These are phyloP conservation scores for Kryptopterus vitreolus DNA, from an alignment of 2,797 vertebrate genomes.

Conservation along the genomic window DNA sequence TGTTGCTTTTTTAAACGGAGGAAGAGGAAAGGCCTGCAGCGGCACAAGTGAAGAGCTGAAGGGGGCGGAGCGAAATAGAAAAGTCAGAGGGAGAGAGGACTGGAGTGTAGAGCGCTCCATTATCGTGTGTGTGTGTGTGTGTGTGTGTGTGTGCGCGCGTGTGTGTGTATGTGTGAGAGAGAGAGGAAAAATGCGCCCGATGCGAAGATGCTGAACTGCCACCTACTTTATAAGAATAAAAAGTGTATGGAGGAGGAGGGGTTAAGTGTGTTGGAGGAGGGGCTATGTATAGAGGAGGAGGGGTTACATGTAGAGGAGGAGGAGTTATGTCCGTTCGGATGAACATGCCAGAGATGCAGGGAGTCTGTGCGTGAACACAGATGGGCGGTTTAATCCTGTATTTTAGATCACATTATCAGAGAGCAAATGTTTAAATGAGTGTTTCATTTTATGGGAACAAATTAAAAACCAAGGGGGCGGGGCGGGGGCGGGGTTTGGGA, in stretches of 20 bases:
- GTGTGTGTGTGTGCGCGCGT: neutral
- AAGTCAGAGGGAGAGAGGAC: slow-evolving; percentile 3
- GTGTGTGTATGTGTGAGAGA: neutral
- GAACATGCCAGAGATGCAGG: neutral
- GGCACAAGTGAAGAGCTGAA: slow-evolving; percentile 82
- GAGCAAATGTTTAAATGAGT: slow-evolving; percentile 13
- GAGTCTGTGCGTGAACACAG: slow-evolving; percentile 15
- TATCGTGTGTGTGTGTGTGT: neutral
- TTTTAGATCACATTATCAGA: slow-evolving; percentile 56
- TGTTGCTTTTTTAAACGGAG: slow-evolving; percentile 95
- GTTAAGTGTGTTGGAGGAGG: neutral
- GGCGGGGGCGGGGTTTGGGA: slow-evolving; percentile 29
- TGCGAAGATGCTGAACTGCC: slow-evolving; percentile 9
- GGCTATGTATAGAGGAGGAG: slow-evolving; percentile 16
- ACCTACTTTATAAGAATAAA: slow-evolving; percentile 40
- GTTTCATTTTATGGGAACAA: slow-evolving; percentile 54
- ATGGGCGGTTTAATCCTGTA: slow-evolving; percentile 51
- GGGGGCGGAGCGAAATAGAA: neutral
- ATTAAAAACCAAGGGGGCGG: slow-evolving; percentile 33
- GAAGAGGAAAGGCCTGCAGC: slow-evolving; percentile 93
- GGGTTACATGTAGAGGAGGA: neutral
- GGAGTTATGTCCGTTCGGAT: slow-evolving; percentile 42
- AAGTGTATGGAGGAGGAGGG: neutral
- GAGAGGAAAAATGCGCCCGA: neutral
- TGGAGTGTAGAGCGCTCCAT: slow-evolving; percentile 26